Conservation (phyloP, 2,797 vertebrate species). For the Emys orbicularis region DNA sequence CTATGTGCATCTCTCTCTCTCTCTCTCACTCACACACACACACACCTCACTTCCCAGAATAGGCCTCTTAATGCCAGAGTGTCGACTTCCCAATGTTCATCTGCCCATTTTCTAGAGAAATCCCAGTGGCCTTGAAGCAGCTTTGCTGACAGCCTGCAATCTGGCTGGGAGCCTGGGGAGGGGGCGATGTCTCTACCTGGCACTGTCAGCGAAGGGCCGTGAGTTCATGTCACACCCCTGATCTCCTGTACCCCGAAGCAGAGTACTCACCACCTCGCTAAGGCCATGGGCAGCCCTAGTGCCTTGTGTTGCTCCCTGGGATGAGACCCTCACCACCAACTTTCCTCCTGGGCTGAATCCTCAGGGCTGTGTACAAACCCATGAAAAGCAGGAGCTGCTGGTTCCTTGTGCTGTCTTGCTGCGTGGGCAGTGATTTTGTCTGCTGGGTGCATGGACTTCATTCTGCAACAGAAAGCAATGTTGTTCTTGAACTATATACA, state of each 20-base stretch:
- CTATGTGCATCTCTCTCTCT: too few species aligned
- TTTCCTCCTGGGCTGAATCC: slow-evolving; percentile 29
- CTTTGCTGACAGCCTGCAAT: slow-evolving; percentile 24
- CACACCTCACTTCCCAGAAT: not conserved
- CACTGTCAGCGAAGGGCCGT: not conserved
- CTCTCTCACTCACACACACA: slow-evolving; percentile 12
- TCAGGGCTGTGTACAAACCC: slow-evolving; percentile 66
- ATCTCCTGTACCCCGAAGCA: not conserved
- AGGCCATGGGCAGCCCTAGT: not conserved
- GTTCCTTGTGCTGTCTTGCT: slow-evolving; percentile 53
- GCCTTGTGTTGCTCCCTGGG: not conserved
- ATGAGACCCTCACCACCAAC: not conserved
- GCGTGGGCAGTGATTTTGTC: not conserved
- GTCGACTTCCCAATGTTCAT: not conserved
- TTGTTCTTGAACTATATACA: not conserved
- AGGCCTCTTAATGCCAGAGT: not conserved
- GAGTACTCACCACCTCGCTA: not conserved
- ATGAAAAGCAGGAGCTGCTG: slow-evolving; percentile 35
- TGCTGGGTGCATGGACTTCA: not conserved
- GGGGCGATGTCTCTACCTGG: accelerated
- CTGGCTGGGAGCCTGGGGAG: accelerated
- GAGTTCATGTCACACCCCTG: not conserved
- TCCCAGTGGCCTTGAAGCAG: not conserved
- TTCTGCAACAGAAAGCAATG: not conserved
- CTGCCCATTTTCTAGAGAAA: not conserved